phyloP scores from a whole-genome alignment of 2,888 invertebrate genomes.

The Drosophila silvestris region DNA sequence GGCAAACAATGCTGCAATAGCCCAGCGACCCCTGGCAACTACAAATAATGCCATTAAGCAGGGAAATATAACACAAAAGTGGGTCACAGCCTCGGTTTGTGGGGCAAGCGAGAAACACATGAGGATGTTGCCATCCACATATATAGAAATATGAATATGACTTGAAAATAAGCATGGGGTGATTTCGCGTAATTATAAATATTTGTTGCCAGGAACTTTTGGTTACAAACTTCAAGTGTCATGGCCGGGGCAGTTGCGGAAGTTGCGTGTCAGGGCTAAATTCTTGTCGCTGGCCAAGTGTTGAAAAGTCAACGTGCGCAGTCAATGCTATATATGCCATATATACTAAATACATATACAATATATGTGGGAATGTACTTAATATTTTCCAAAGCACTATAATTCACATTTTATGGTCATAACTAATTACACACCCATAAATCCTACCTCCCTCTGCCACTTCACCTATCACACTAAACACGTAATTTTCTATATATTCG shows the following conservation, averaged over 20 bases:
- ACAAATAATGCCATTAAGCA: conserved; percentile 71
- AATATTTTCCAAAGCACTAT: conserved; percentile 30
- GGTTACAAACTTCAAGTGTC: conserved; percentile 40
- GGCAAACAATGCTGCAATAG: conserved; percentile 61
- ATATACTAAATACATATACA: not conserved
- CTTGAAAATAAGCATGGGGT: not conserved
- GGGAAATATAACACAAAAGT: conserved; percentile 73
- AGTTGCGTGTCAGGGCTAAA: conserved; percentile 73
- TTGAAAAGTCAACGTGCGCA: conserved; percentile 64
- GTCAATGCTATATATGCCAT: conserved; percentile 25
- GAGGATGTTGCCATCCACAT: conserved; percentile 22
- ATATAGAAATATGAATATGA: conserved; percentile 4
- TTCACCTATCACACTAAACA: conserved; percentile 31
- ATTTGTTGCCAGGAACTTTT: conserved; percentile 55
- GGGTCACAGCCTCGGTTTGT: conserved; percentile 75
- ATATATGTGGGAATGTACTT: not conserved
- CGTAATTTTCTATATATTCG: conserved; percentile 21
- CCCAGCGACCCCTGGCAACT: conserved; percentile 35
- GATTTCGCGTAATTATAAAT: conserved; percentile 66
- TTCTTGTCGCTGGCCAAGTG: conserved; percentile 66
- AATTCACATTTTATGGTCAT: conserved; percentile 58
- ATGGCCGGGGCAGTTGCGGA: conserved; percentile 59
- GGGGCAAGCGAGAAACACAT: conserved; percentile 20
- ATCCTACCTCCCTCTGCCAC: conserved; percentile 30
- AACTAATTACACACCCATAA: conserved; percentile 69